Percentiles rank a stretch among this genome's conserved stretches.
These are phyloP conservation scores for Hirtodrosophila duncani DNA, from an alignment of 2,888 invertebrate species.

Conservation along the genomic window DNA sequence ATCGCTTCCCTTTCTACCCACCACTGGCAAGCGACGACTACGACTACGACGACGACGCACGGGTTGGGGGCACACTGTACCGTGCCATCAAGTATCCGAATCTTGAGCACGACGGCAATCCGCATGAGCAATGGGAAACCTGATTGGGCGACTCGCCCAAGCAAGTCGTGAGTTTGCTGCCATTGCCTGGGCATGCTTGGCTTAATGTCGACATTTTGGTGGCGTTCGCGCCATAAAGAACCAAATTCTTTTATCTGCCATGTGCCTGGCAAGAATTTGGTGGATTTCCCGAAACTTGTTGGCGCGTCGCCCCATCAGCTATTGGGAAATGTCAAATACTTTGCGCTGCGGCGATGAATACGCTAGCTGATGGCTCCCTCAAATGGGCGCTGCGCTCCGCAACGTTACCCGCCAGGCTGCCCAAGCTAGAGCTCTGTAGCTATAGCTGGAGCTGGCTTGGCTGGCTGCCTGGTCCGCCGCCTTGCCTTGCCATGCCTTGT, in stretches of 20 bases:
- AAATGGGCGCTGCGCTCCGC: constrained; percentile 74
- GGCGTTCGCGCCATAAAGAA: constrained; percentile 75
- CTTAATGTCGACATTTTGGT: constrained; percentile 72
- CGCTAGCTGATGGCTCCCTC: constrained; percentile 75
- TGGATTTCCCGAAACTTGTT: constrained; percentile 53
- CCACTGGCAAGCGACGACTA: constrained; percentile 52
- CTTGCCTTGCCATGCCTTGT: constrained; percentile 45
- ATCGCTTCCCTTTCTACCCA: constrained; percentile 24
- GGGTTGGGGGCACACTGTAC: constrained; percentile 50
- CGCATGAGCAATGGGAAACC: constrained; percentile 49
- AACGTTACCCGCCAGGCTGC: constrained; percentile 62
- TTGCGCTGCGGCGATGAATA: constrained; percentile 56
- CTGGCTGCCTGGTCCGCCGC: constrained; percentile 43
- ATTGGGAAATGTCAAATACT: constrained; percentile 76
- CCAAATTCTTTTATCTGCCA: constrained; percentile 59
- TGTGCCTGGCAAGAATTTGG: constrained; percentile 31
- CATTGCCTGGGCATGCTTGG: constrained; percentile 4
- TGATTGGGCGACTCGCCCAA: constrained; percentile 62
- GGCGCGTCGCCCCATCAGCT: constrained; percentile 76
- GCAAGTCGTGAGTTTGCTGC: constrained; percentile 45
- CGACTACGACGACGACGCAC: constrained; percentile 30
- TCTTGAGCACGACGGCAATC: constrained; percentile 21
- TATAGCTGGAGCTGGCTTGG: constrained; percentile 40
- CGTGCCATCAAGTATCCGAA: constrained; percentile 61
- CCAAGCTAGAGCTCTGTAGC: constrained; percentile 42